Evolutionary conservation across 2,888 invertebrate genomes (phyloP).

Genomic region (Norana najaformis): DNA sequence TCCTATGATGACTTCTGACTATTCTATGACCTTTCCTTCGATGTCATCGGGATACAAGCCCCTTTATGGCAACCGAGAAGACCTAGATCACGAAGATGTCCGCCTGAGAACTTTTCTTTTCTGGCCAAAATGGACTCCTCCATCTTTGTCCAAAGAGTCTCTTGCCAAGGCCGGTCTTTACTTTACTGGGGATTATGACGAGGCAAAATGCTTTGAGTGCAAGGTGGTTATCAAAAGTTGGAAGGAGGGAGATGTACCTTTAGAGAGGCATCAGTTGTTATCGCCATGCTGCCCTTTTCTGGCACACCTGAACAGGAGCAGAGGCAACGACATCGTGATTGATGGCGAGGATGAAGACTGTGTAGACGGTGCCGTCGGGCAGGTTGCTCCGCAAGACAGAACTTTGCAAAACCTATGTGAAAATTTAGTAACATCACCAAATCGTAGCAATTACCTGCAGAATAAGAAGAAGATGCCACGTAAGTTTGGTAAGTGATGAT

Average conservation of each 20-base stretch:
- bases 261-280: background rate
- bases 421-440: background rate
- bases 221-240: background rate
- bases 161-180: background rate
- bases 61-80: constrained; percentile 8
- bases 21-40: background rate
- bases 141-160: constrained; percentile 10
- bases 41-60: background rate
- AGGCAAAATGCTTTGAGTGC: constrained; percentile 15
- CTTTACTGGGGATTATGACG: background rate
- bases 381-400: background rate
- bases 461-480: background rate
- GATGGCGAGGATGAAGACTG: background rate
- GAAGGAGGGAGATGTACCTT: background rate
- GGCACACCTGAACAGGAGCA: background rate
- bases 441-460: background rate
- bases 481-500: background rate
- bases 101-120: background rate
- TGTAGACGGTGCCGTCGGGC: background rate
- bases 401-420: background rate
- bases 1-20: background rate
- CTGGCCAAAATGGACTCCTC: background rate
- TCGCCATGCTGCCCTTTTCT: background rate
- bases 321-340: background rate
- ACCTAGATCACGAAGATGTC: background rate